Base-by-base conservation (phyloP, 2,113 vertebrate genomes). In the Tursiops truncatus region DNA sequence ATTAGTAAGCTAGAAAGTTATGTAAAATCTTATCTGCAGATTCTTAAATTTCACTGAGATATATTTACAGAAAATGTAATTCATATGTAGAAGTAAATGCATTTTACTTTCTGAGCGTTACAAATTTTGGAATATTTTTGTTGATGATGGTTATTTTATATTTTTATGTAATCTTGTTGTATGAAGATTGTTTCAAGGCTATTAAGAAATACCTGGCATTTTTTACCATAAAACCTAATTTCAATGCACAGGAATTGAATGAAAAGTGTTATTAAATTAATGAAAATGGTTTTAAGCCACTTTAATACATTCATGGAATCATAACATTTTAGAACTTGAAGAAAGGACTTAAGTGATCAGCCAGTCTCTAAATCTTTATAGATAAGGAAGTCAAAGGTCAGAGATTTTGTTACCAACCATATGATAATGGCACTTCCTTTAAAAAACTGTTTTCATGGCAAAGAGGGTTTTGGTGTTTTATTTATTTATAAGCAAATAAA, bases 261-360 rank as follows among this genome's bases (percentile, higher is more conserved):
- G 41, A 76, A 53, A 93, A 79, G 12, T 85, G 50, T 96, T 92
- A 87, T 1, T 96, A 92, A 91, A 79, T 71, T 88, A 94, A 91
- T 73, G 47, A 68, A 96, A 92, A 70, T 94, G 13, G 21, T 82
- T 81, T 82, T 82, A 65, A 92, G 10, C 60, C 6, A 73, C 83
- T 63, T 82, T 82, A 47, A 58, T 80, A 56, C 31, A 91, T 67
- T 90, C 56, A 53, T 86, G 28, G n/a, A 63, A 14, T 71, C 44
- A 70, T 28, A 79, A 33, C 68, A 63, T 87, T 87, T 93, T 77
- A 88, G 53, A 82, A 85, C 28, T 77, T 47, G 31, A 74, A 25
- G n/a, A 74, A 20, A 71, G 38, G 60, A 74, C 26, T 68, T 85
- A 73, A 79, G 15, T 94, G 76, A 4, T 91, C 26, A 95, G 1